These are phyloP conservation scores for Rhincodon typus DNA, from an alignment of 2,797 vertebrate genomes.

Conservation along the genomic window DNA sequence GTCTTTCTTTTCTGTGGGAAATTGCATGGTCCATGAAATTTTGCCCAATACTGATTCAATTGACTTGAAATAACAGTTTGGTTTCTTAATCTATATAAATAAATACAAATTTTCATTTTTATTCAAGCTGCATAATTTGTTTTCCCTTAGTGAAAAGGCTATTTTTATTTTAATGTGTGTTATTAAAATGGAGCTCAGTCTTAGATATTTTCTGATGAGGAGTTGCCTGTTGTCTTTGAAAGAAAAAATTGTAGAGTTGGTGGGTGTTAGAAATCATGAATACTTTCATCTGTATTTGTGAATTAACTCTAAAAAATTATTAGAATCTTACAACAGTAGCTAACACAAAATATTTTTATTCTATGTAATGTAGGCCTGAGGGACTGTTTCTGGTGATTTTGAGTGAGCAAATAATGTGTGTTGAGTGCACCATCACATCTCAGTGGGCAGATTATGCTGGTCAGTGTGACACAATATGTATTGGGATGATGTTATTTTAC, in stretches of 20 bases:
- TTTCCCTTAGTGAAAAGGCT: neutral
- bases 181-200: neutral
- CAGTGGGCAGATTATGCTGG: neutral
- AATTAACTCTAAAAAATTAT: neutral
- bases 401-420: neutral
- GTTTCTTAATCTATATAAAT: neutral
- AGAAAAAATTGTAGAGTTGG: neutral
- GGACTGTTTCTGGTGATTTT: neutral
- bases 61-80: neutral
- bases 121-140: neutral
- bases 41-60: neutral
- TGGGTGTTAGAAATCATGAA: neutral
- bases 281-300: neutral
- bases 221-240: neutral
- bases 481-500: neutral
- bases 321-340: neutral
- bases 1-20: neutral
- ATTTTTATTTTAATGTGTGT: neutral
- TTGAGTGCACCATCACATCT: neutral
- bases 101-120: neutral
- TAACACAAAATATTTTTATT: neutral
- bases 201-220: neutral
- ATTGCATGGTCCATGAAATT: neutral
- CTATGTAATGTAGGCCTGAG: neutral
- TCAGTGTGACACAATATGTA: neutral